Evolutionary conservation across 2,113 vertebrate genomes (phyloP), one percentile per base, ranked within the genome.

Genomic region (Parotia lawesii): DNA sequence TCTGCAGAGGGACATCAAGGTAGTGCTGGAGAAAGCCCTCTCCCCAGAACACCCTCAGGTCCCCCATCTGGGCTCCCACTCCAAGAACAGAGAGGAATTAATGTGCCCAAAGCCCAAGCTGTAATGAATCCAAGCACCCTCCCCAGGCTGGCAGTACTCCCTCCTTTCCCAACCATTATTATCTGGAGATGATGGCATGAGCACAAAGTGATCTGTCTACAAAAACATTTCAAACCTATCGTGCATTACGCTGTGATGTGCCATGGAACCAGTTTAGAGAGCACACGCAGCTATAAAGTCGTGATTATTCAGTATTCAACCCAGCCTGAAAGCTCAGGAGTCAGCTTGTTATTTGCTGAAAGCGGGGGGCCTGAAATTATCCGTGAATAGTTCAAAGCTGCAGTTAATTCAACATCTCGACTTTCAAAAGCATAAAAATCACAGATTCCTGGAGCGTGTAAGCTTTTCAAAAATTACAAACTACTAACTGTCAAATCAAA

Each of bases 401-500:
- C 94, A 94, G 90, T 96, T 96, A 96, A 97, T 95, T 96, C 94
- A 87, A 96, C 95, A 95, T 94, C 95, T 90, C 88, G 25, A 72
- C 93, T 96, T 96, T 97, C 94, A 96, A 96, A 96, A 92, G 93
- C 86, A 76, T 4, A 84, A 89, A 93, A 96, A 96, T 95, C 93
- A 96, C 90, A 97, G 95, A 92, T 89, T 96, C 96, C 93, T 87
- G 92, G 85, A 85, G 92, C 33, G 85, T 85, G 91, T 73, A 94
- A 94, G 94, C 96, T 95, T 91, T 95, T 94, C 91, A 92, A 91
- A 95, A 95, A 95, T 90, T 79, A 94, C 95, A 94, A 95, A 95
- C 90, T 93, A 87, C 95, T 95, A 94, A 94, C 94, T 94, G 94
- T 77, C 93, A 97, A 96, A 96, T 96, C 96, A 97, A 97, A 97